Conservation (phyloP, 2,797 vertebrate genomes). For the Eulemur mongoz region DNA sequence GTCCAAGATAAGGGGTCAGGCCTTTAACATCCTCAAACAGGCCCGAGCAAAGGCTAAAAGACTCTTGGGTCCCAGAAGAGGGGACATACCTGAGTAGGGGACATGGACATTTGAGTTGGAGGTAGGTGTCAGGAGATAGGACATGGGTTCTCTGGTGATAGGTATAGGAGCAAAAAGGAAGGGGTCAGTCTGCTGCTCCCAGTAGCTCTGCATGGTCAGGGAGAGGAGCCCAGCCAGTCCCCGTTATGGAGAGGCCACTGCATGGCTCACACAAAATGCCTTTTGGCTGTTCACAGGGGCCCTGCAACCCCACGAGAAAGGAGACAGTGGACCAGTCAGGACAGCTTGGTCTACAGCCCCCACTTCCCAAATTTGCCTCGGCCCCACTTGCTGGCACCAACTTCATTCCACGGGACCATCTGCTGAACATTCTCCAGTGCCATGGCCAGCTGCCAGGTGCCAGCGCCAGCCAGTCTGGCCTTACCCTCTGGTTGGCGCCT, state of each 20-base stretch:
- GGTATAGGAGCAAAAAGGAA: neutral
- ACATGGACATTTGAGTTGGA: neutral
- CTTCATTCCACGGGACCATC: slow-evolving; percentile 47
- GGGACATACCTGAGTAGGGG: neutral
- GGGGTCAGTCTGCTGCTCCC: neutral
- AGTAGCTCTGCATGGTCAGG: neutral
- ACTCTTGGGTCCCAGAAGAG: neutral
- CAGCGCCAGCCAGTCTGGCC: slow-evolving; percentile 62
- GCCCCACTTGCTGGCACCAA: slow-evolving; percentile 59
- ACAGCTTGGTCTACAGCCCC: neutral
- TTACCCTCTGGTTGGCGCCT: neutral
- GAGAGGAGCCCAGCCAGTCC: neutral
- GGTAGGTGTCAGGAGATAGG: neutral
- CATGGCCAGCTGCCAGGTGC: slow-evolving; percentile 56
- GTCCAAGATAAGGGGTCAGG: neutral
- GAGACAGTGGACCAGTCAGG: neutral
- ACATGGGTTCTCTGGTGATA: neutral
- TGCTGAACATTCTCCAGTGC: slow-evolving; percentile 55
- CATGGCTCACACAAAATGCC: neutral
- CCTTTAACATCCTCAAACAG: neutral
- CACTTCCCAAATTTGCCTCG: slow-evolving; percentile 40
- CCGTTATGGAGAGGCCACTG: neutral
- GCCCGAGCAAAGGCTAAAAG: neutral
- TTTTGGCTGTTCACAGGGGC: neutral
- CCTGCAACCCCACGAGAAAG: neutral